A percentile compares a stretch with the other conserved stretches of the same genome.
Conservation (phyloP, 2,888 invertebrate species). For the Heliconius charithonia region DNA sequence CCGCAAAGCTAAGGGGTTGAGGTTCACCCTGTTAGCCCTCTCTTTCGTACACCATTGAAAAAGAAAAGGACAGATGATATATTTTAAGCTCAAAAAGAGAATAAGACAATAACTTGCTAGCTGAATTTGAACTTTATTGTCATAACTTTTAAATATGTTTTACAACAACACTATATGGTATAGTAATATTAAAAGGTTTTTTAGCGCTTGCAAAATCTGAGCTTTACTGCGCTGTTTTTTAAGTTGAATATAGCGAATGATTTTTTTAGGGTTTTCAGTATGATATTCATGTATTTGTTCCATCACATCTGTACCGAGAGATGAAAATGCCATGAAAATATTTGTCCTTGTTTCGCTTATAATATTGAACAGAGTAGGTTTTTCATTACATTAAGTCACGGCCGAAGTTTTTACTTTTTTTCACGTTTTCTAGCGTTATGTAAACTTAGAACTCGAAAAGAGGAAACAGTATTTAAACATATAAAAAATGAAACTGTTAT, state of each 20-base stretch:
- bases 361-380: constrained; percentile 65
- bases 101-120: constrained; percentile 41
- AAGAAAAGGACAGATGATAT: constrained; percentile 67
- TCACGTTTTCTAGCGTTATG: constrained; percentile 34
- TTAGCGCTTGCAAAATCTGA: constrained; percentile 65
- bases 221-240: constrained; percentile 63
- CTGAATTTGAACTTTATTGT: constrained; percentile 22
- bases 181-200: constrained; percentile 79
- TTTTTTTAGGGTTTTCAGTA: constrained; percentile 74
- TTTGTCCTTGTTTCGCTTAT: constrained; percentile 68
- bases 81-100: constrained; percentile 61
- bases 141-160: constrained; percentile 53
- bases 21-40: constrained; percentile 70
- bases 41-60: constrained; percentile 65
- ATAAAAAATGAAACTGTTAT: constrained; percentile 7
- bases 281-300: constrained; percentile 82
- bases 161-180: constrained; percentile 61
- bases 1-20: constrained; percentile 72
- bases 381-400: constrained; percentile 73
- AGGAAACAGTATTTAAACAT: constrained; percentile 20
- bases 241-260: constrained; percentile 63
- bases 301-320: constrained; percentile 77
- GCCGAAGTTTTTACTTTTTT: constrained; percentile 46
- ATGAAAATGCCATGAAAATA: constrained; percentile 80
- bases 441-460: constrained; percentile 28